phyloP scores from a whole-genome alignment of 2,797 vertebrate species.

The Pagetopsis macropterus region DNA sequence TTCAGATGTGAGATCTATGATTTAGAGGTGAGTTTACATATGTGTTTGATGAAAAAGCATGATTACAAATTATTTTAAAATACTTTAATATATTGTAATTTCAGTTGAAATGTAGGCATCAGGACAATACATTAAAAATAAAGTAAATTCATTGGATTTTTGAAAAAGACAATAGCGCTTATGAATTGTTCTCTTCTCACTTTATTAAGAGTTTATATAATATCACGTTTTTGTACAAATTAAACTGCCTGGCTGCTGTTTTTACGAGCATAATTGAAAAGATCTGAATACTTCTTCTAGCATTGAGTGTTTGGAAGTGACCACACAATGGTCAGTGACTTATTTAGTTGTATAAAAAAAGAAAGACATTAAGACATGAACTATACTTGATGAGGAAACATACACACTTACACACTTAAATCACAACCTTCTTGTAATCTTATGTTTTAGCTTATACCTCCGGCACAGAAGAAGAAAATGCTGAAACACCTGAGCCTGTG shows the following conservation, averaged over 20 bases:
- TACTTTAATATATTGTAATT: background rate
- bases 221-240: too few species aligned
- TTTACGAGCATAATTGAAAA: background rate
- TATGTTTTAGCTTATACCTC: background rate
- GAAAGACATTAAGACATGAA: too few species aligned
- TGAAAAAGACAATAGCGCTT: too few species aligned
- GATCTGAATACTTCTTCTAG: background rate
- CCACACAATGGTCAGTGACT: background rate
- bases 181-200: slow-evolving; percentile 16
- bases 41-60: background rate
- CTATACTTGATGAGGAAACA: background rate
- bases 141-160: too few species aligned
- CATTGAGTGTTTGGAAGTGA: background rate
- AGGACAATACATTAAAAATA: background rate
- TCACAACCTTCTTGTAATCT: background rate
- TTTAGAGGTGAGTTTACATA: background rate
- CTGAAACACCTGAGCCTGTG: background rate
- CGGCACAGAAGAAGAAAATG: background rate
- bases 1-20: background rate
- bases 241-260: background rate
- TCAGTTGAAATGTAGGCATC: background rate
- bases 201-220: too few species aligned
- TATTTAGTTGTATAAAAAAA: background rate
- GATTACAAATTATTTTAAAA: background rate
- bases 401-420: background rate